A percentile compares a stretch with the other conserved stretches of the same genome.
These are phyloP conservation scores for Odontocolon sp. DNA, from an alignment of 2,888 invertebrate species.

Conservation along the genomic window DNA sequence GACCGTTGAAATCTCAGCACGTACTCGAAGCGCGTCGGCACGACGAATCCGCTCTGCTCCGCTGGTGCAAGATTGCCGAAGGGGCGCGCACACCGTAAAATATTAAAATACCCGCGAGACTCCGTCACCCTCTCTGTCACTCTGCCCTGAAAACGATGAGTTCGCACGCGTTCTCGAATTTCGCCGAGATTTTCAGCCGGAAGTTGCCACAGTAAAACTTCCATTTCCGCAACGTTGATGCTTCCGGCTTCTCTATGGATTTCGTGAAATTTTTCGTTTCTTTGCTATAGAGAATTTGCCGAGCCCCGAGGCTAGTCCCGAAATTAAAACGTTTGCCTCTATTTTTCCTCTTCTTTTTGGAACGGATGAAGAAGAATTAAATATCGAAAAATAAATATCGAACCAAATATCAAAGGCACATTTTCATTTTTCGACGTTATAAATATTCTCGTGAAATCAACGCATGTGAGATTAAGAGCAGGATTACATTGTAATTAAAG, in stretches of 20 bases:
- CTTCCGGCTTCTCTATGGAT: slow-evolving; percentile 21
- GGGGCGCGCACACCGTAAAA: slow-evolving; percentile 59
- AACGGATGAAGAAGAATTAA: background rate
- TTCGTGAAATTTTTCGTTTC: slow-evolving; percentile 14
- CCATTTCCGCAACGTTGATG: slow-evolving; percentile 24
- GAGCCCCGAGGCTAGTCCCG: background rate
- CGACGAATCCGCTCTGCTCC: slow-evolving; percentile 19
- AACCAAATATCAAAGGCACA: background rate
- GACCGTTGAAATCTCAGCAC: slow-evolving; percentile 43
- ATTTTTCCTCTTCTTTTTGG: background rate
- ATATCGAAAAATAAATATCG: too few species aligned
- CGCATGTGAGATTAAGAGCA: slow-evolving; percentile 67
- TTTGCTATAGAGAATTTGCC: slow-evolving; percentile 15
- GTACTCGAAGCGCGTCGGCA: slow-evolving; percentile 24
- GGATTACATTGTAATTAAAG: slow-evolving; percentile 77
- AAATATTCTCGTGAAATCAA: background rate
- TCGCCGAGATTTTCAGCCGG: slow-evolving; percentile 18
- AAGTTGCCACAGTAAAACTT: slow-evolving; percentile 31
- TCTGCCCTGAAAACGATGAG: slow-evolving; percentile 55
- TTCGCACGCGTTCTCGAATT: slow-evolving; percentile 42
- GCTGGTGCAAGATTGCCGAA: slow-evolving; percentile 41
- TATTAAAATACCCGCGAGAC: slow-evolving; percentile 68
- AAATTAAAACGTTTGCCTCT: slow-evolving; percentile 33
- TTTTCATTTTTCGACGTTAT: background rate
- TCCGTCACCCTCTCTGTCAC: slow-evolving; percentile 43